Conservation (phyloP, 2,113 vertebrate species). For the Tor tambroides region DNA sequence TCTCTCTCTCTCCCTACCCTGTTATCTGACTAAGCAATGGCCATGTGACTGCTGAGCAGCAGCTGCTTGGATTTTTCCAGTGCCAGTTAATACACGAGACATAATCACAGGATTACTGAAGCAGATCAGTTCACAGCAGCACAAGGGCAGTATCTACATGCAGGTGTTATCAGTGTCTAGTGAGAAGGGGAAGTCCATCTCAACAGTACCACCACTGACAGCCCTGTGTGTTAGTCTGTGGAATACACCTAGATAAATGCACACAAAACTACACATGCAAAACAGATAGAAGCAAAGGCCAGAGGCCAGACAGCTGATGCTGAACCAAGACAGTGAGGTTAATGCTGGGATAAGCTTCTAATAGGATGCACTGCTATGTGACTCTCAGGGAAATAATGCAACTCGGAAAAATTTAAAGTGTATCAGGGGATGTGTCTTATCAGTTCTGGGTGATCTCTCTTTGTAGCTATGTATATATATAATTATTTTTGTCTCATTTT, state of each 20-base stretch:
- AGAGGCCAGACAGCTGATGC: conserved; percentile 12
- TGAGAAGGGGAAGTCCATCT: background rate
- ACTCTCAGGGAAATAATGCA: background rate
- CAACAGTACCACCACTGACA: background rate
- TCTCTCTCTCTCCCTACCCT: background rate
- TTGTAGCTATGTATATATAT: background rate
- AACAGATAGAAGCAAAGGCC: background rate
- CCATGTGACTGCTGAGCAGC: conserved; percentile 44
- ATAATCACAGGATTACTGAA: conserved; percentile 31
- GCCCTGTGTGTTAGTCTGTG: background rate
- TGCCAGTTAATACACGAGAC: conserved; percentile 20
- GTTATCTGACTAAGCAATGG: conserved; percentile 41
- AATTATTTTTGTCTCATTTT: background rate
- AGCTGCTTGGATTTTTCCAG: conserved; percentile 56
- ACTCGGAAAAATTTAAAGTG: background rate
- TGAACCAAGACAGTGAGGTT: conserved; percentile 18
- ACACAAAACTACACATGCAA: background rate
- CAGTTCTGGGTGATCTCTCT: background rate
- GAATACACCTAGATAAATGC: background rate
- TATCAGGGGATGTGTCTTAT: background rate
- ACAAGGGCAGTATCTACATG: conserved; percentile 36
- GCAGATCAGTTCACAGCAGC: conserved; percentile 26
- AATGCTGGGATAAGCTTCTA: conserved; percentile 50
- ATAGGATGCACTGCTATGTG: conserved; percentile 54
- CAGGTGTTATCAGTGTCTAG: conserved; percentile 1